Base-by-base conservation (phyloP, 2,113 vertebrate genomes). In the Amia ocellicauda region DNA sequence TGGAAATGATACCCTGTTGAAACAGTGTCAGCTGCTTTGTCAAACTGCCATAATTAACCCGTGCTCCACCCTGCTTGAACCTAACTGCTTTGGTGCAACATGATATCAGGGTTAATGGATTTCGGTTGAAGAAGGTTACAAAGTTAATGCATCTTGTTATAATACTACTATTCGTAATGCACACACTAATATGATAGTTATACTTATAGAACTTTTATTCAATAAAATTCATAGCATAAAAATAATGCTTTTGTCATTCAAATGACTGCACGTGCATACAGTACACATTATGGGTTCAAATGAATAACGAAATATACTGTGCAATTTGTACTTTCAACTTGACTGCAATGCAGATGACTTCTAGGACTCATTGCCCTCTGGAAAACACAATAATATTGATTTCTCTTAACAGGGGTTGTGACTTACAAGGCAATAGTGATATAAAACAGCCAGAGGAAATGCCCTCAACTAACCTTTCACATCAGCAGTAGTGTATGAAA, bases 81-180 rank as follows among this genome's bases (percentile, higher is more conserved):
- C 70, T 64, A 67, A 47, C 67, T 55, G 75, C 73, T 60, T 27
- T 2, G 47, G 45, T 62, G 83, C 74, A 81, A 83, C 63, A 64
- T 52, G 78, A 79, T 67, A 71, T 58, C 1, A 10, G 31, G 74
- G 77, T 85, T 76, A 81, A 83, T 82, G 66, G 70, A 56, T 64
- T 60, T 62, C 66, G 70, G 67, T 67, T 66, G 64, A 68, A 69
- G 67, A 19, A 63, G 63, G 74, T 75, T 76, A 75, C 70, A 41
- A 31, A 57, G 73, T 74, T 81, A 80, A 83, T 81, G 73, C 77
- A 66, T 66, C 31, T 36, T 36, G 31, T 36, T 36, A 36, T 36
- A n/a, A n/a, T n/a, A n/a, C n/a, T n/a, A n/a, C n/a, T n/a, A n/a
- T n/a, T n/a, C n/a, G n/a, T n/a, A n/a, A n/a, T n/a, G n/a, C n/a